Base-by-base conservation (phyloP, 2,113 vertebrate species). In the Bombycilla garrulus region DNA sequence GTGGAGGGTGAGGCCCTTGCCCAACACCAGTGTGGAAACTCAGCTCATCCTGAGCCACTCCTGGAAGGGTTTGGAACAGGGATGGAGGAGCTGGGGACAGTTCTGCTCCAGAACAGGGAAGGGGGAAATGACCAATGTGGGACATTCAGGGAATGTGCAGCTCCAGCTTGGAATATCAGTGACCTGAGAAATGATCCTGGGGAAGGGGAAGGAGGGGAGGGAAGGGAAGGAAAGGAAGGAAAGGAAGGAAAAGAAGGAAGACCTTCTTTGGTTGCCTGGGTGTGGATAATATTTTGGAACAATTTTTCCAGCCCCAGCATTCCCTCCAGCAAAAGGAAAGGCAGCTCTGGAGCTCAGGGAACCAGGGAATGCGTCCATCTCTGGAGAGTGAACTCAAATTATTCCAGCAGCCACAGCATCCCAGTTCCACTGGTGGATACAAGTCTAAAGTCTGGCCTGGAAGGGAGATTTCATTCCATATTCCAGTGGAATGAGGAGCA, bases 61-160 rank as follows among this genome's bases (percentile, higher is more conserved):
- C 4, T 42, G 53, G 62, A 57, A 10, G 45, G 21, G 6, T 17
- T 40, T 62, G 53, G 64, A 33, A 19, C 8, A 38, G 31, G 4
- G 25, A 18, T 13, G 45, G 28, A 58, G 42, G 36, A 48, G 12
- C 25, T 29, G 53, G 81, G 56, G 47, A 40, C 11, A 3, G 23
- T 10, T 72, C 54, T 53, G 53, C 20, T 44, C 10, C 44, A 35
- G 19, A 29, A 9, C 17, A 23, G 28, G 25, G 25, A 80, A 31
- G 5, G 2, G 40, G 38, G 15, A 33, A 61, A 53, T 9, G 24
- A 15, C 23, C 35, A 29, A 0, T 6, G 6, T 1, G 3, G 24
- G 44, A 28, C 11, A 7, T 7, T 11, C 9, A 36, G 25, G 56
- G 15, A 48, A 48, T 24, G 44, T 23, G 56, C n/a, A 25, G 83